Evolutionary conservation across 2,888 invertebrate species (phyloP).

Genomic region (Aspidapion aeneum): DNA sequence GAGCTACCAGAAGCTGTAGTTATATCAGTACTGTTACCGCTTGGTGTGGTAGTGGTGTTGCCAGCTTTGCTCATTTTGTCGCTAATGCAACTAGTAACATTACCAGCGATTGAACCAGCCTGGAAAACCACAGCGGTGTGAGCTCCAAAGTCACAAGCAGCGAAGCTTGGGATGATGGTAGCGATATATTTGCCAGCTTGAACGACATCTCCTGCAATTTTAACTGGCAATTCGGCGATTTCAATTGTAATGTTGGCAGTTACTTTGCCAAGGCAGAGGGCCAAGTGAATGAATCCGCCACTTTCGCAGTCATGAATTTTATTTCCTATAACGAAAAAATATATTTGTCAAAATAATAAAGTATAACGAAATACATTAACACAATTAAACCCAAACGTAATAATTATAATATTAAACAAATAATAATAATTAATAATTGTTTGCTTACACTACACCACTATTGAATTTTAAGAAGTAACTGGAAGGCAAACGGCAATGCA

Average conservation of each 20-base stretch:
- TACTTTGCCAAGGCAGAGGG: neutral
- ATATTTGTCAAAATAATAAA: too few species aligned
- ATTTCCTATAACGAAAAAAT: neutral
- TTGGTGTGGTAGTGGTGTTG: neutral
- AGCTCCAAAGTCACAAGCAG: neutral
- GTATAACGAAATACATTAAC: too few species aligned
- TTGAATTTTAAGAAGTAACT: too few species aligned
- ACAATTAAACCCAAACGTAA: too few species aligned
- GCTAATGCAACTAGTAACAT: neutral
- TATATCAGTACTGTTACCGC: neutral
- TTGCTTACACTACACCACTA: too few species aligned
- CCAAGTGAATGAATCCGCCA: neutral
- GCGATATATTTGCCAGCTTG: neutral
- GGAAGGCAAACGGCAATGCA: too few species aligned
- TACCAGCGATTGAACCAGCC: neutral
- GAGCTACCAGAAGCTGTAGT: too few species aligned
- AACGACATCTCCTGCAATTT: neutral
- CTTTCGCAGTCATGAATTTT: neutral
- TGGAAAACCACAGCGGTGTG: neutral
- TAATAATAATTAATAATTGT: too few species aligned
- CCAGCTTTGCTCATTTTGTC: neutral
- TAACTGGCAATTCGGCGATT: neutral
- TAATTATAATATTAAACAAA: too few species aligned
- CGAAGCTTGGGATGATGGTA: neutral
- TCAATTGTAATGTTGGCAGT: neutral